These are phyloP conservation scores for Glossophaga mutica DNA, from an alignment of 2,797 vertebrate species.

Conservation along the genomic window DNA sequence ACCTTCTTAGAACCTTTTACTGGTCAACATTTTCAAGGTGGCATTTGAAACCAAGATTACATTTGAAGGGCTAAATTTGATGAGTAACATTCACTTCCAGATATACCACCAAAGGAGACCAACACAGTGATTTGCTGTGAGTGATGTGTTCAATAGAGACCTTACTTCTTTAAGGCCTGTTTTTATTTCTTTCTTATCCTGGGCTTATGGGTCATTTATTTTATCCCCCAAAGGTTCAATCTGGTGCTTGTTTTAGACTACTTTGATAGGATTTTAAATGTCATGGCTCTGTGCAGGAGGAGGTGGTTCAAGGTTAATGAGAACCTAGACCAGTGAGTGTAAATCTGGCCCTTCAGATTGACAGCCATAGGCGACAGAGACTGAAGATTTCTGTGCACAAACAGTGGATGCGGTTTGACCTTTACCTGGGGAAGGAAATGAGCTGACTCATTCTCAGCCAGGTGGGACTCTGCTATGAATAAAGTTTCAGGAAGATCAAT, in stretches of 20 bases:
- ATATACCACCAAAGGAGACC: not conserved
- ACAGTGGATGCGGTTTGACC: conserved; percentile 5
- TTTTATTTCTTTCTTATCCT: conserved; percentile 60
- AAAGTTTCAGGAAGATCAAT: conserved; percentile 19
- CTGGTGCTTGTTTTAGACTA: conserved; percentile 44
- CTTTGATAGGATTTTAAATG: conserved; percentile 66
- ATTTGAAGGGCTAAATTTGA: not conserved
- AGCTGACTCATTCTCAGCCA: conserved; percentile 34
- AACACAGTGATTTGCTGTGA: not conserved
- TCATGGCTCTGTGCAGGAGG: conserved; percentile 41
- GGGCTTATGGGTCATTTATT: conserved; percentile 56
- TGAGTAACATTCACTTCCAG: not conserved
- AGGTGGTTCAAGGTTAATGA: conserved; percentile 59
- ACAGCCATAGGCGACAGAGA: conserved; percentile 45
- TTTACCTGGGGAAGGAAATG: conserved; percentile 38
- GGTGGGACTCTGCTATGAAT: not conserved
- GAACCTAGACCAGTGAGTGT: conserved; percentile 6
- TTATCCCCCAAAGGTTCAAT: conserved; percentile 40
- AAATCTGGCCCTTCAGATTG: conserved; percentile 37
- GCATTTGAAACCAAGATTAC: not conserved
- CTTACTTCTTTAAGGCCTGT: conserved; percentile 34
- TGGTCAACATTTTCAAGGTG: not conserved
- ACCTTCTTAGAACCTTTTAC: not conserved
- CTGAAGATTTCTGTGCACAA: not conserved
- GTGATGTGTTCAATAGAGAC: not conserved